These are phyloP conservation scores for Bergia puertoricense DNA, from an alignment of 92 coral and sea anemone species.

Conservation along the genomic window DNA sequence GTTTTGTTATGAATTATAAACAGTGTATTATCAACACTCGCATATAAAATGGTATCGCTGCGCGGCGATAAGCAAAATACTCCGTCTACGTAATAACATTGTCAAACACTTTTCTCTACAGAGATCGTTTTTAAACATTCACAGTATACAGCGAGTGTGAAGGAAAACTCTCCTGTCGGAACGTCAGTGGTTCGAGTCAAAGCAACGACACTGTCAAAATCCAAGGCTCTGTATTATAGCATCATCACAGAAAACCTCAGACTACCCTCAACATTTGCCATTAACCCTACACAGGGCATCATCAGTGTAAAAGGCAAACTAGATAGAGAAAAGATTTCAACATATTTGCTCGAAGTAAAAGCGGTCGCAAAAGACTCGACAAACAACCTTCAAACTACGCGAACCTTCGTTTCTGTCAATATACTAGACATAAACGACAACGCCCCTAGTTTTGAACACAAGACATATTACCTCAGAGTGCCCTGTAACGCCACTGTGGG, in stretches of 20 bases:
- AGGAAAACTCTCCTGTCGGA: conserved; percentile 68
- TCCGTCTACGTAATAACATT: background rate
- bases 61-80: no score
- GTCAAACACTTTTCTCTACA: conserved; percentile 23
- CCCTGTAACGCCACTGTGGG: conserved; percentile 89
- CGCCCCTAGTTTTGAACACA: conserved; percentile 65
- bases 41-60: no score
- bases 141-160: conserved; percentile 75
- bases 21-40: no score
- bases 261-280: conserved; percentile 63
- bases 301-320: conserved; percentile 65
- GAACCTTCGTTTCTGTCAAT: conserved; percentile 77
- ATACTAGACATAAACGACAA: conserved; percentile 73
- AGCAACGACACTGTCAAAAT: conserved; percentile 70
- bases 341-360: conserved; percentile 83
- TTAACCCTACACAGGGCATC: conserved; percentile 69
- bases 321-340: conserved; percentile 68
- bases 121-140: conserved; percentile 72
- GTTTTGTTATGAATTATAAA: no score
- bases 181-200: conserved; percentile 70
- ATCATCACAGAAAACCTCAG: conserved; percentile 85
- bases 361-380: conserved; percentile 65
- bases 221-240: conserved; percentile 60
- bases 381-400: conserved; percentile 54
- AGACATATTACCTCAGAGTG: conserved; percentile 69